These are phyloP conservation scores for Apteryx mantelli DNA, from an alignment of 2,113 vertebrate genomes.

Conservation along the genomic window DNA sequence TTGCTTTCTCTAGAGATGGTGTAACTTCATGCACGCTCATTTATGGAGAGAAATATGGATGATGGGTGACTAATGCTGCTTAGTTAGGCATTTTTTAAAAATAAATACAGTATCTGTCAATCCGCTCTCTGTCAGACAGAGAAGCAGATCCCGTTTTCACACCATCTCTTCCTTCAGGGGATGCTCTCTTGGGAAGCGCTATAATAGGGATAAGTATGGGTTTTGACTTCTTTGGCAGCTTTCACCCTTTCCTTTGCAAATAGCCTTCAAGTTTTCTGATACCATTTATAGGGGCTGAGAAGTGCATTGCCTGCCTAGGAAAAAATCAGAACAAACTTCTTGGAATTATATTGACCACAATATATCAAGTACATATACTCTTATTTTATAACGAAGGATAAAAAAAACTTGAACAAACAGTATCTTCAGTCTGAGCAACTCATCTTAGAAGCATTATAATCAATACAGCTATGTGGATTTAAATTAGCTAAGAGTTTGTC, in stretches of 20 bases:
- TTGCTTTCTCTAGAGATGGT: constrained; percentile 38
- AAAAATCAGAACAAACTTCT: background rate
- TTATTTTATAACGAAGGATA: background rate
- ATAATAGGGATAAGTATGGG: constrained; percentile 44
- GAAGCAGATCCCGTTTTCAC: constrained; percentile 49
- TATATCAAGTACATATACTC: background rate
- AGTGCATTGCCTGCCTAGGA: background rate
- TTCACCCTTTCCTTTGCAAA: constrained; percentile 26
- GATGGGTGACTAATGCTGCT: constrained; percentile 40
- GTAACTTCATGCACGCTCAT: background rate
- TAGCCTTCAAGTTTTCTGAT: background rate
- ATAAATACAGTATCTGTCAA: constrained; percentile 68
- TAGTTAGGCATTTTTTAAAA: constrained; percentile 55
- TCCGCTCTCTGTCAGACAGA: background rate
- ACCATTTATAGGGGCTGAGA: background rate
- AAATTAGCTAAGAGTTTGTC: background rate
- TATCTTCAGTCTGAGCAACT: background rate
- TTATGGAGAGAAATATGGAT: constrained; percentile 17
- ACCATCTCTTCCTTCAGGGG: constrained; percentile 53
- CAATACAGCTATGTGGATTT: background rate
- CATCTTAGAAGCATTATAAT: background rate
- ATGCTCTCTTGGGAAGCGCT: constrained; percentile 39
- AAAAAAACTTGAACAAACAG: background rate
- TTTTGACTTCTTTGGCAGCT: constrained; percentile 58
- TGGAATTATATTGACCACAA: background rate